Evolutionary conservation across 2,113 vertebrate genomes (phyloP).

Genomic region (Bufo bufo): DNA sequence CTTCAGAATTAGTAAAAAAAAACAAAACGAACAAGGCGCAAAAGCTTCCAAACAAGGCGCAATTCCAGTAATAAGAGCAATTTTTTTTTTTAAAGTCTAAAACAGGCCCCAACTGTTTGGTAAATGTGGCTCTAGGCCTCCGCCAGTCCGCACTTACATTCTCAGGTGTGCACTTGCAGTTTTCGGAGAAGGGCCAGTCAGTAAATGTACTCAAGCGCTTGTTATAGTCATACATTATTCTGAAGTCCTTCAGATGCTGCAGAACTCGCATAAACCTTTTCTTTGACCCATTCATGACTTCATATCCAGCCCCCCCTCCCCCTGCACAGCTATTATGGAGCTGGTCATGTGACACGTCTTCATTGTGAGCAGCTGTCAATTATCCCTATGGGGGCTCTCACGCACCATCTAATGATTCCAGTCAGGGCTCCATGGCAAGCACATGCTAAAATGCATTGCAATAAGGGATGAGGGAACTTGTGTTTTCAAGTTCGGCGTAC

Average conservation of each 20-base stretch:
- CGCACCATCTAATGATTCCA: too few relatives aligned
- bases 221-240: constrained; percentile 76
- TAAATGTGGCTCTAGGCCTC: too few relatives aligned
- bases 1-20: too few relatives aligned
- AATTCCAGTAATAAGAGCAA: too few relatives aligned
- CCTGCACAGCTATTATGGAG: not conserved
- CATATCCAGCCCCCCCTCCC: accelerated
- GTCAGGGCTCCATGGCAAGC: too few relatives aligned
- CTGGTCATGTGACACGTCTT: not conserved
- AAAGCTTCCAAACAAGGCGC: too few relatives aligned
- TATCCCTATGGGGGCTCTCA: not conserved
- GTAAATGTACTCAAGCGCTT: constrained; percentile 73
- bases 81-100: too few relatives aligned
- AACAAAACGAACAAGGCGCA: too few relatives aligned
- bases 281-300: constrained; percentile 30
- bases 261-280: constrained; percentile 29
- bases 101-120: too few relatives aligned
- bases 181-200: constrained; percentile 80
- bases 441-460: too few relatives aligned
- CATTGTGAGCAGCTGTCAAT: not conserved
- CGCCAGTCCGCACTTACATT: constrained; percentile 69
- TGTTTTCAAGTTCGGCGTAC: too few relatives aligned
- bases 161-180: constrained; percentile 78
- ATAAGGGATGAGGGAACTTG: too few relatives aligned
- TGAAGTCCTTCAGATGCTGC: constrained; percentile 61